Evolutionary conservation across 2,888 invertebrate genomes (phyloP), one percentile per base, ranked within the genome.

Genomic region (Azorinus chamasolen): DNA sequence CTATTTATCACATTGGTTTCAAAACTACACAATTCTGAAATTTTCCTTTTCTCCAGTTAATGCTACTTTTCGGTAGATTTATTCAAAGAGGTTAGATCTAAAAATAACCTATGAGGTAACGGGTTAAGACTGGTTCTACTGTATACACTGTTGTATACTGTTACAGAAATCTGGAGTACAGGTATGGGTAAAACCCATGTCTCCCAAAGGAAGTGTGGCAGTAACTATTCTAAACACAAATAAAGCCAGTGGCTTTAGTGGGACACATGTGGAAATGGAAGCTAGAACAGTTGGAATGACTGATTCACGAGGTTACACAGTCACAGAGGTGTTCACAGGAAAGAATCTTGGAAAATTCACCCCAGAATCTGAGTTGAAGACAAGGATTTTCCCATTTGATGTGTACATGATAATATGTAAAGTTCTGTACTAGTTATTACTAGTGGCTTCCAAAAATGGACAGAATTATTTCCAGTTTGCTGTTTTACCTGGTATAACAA

Each of bases 151-250:
- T n/a, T n/a, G n/a, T 32, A 32, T 32, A 32, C 32, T 32, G 32
- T 32, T 32, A 32, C 32, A 32, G 32, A 32, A 32, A 32, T 6
- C 5, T 32, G 32, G 32, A 32, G 50, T 87, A 18, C 97, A 98
- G 94, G 97, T 98, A 90, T 98, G 98, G 98, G 97, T 97, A 1
- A 95, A 97, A 32, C 89, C 90, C 5, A 84, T 92, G 5, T 39
- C 73, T 10, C 90, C 90, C 16, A 62, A 54, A n/a, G 91, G 91
- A 2, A 89, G 88, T 64, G 81, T 84, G 46, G 92, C 91, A 16
- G 82, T 92, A 37, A 89, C 88, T 1, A 65, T 91, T 41, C 70
- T 92, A 10, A 91, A 91, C 76, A 78, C 74, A 1, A 32, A 10
- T 10, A 32, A 32, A 32, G 81, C 81, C 14, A 72, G 66, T 4